Percentiles rank a stretch among this genome's conserved stretches.
Evolutionary conservation across 2,888 invertebrate species (phyloP).

Genomic region (Halocaridina rubra): DNA sequence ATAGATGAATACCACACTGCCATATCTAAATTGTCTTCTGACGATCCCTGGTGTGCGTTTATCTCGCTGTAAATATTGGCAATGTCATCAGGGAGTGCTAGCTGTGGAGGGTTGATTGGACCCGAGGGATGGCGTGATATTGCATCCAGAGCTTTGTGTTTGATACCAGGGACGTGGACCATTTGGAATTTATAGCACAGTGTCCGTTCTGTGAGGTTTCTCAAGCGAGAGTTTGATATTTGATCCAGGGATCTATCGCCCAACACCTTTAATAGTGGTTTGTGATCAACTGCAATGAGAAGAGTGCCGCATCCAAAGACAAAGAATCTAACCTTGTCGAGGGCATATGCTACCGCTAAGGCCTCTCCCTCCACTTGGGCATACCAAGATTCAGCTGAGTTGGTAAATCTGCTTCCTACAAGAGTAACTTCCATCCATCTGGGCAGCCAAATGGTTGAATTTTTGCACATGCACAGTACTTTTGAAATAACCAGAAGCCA

Average conservation of each 20-base stretch:
- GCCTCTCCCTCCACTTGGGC: conserved; percentile 34
- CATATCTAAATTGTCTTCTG: too few species aligned
- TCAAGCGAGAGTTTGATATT: conserved; percentile 21
- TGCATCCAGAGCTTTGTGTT: too few species aligned
- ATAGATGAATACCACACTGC: too few species aligned
- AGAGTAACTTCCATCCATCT: conserved; percentile 10
- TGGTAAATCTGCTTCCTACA: conserved; percentile 9
- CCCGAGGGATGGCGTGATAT: too few species aligned
- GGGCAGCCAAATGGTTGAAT: conserved; percentile 27
- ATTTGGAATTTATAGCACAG: conserved; percentile 11
- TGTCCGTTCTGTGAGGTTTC: conserved; percentile 10
- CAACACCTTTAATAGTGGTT: conserved; percentile 34
- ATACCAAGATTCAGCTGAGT: too few species aligned
- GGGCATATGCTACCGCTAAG: conserved; percentile 13
- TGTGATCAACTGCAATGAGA: conserved; percentile 25
- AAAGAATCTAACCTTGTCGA: conserved; percentile 23
- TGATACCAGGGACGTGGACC: too few species aligned
- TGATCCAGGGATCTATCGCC: too few species aligned
- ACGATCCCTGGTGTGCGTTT: too few species aligned
- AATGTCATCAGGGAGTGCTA: too few species aligned
- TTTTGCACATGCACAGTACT: too few species aligned
- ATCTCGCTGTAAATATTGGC: too few species aligned
- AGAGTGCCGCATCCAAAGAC: conserved; percentile 26
- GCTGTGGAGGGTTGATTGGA: background rate
- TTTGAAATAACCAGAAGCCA: too few species aligned